Percentiles rank a stretch among this genome's conserved stretches.
Conservation (phyloP, 2,797 vertebrate species). For the Stomatorhinus walkeri region DNA sequence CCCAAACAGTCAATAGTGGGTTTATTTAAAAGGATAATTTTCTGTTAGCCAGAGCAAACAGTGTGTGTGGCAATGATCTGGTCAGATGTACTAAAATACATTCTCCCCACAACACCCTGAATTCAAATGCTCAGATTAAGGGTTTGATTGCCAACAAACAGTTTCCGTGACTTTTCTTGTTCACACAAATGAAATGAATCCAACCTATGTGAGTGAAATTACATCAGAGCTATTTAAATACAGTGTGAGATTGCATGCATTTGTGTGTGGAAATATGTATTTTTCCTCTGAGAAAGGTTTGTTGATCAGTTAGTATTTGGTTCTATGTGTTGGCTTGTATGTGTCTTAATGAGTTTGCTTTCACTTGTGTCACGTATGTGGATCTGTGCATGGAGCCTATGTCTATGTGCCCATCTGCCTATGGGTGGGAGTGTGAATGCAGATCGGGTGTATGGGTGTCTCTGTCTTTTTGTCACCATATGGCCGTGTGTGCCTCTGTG, state of each 20-base stretch:
- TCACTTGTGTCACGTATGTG: not conserved
- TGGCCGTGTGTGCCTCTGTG: not conserved
- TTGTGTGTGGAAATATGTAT: constrained; percentile 18
- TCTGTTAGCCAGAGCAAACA: not conserved
- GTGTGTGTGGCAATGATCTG: no score
- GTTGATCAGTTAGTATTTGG: not conserved
- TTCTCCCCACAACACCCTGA: not conserved
- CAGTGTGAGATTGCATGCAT: not conserved
- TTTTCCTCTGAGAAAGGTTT: constrained; percentile 12
- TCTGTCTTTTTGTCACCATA: constrained; percentile 17
- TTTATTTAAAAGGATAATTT: not conserved
- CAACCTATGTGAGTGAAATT: not conserved
- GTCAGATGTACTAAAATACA: not conserved
- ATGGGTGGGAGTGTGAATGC: not conserved
- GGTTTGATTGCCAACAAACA: not conserved
- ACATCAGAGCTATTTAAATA: not conserved
- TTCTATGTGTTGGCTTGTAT: constrained; percentile 21
- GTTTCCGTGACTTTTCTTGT: not conserved
- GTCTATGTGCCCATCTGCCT: not conserved
- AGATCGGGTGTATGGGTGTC: constrained; percentile 19
- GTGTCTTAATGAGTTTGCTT: constrained; percentile 11
- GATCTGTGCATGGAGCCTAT: constrained; percentile 4
- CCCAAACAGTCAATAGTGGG: not conserved
- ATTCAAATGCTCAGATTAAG: not conserved
- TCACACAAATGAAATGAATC: not conserved